A percentile compares a stretch with the other conserved stretches of the same genome.
Evolutionary conservation across 2,888 invertebrate species (phyloP).

Genomic region (Ochropleura leucogaster): DNA sequence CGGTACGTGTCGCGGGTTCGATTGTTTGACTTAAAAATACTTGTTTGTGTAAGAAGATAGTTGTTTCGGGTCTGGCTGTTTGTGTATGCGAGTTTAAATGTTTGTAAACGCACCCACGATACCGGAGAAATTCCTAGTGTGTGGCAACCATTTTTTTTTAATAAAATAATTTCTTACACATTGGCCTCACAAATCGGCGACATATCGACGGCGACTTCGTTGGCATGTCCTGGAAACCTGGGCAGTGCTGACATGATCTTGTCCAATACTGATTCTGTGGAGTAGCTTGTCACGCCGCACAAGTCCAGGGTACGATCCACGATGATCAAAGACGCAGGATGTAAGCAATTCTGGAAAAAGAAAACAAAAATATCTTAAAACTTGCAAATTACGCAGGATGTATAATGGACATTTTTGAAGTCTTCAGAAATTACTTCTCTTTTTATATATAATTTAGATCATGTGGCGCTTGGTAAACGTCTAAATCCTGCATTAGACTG

Average conservation of each 20-base stretch:
- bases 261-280: constrained; percentile 91
- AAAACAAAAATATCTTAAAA: not conserved
- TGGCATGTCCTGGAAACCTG: constrained; percentile 91
- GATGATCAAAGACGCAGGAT: constrained; percentile 89
- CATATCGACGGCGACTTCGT: constrained; percentile 92
- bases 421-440: not conserved
- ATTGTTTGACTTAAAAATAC: too few relatives aligned
- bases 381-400: not conserved
- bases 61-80: too few relatives aligned
- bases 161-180: constrained; percentile 75
- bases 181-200: constrained; percentile 90
- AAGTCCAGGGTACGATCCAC: constrained; percentile 93
- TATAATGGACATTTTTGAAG: not conserved
- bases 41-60: too few relatives aligned
- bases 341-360: constrained; percentile 83
- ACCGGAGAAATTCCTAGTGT: too few relatives aligned
- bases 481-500: not conserved
- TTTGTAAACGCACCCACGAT: too few relatives aligned
- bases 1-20: too few relatives aligned
- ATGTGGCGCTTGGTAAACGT: not conserved
- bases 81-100: too few relatives aligned
- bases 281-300: constrained; percentile 91
- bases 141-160: too few relatives aligned
- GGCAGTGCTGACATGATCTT: constrained; percentile 91
- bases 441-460: not conserved